These are phyloP conservation scores for Otis tarda DNA, from an alignment of 2,113 vertebrate genomes.

Conservation along the genomic window DNA sequence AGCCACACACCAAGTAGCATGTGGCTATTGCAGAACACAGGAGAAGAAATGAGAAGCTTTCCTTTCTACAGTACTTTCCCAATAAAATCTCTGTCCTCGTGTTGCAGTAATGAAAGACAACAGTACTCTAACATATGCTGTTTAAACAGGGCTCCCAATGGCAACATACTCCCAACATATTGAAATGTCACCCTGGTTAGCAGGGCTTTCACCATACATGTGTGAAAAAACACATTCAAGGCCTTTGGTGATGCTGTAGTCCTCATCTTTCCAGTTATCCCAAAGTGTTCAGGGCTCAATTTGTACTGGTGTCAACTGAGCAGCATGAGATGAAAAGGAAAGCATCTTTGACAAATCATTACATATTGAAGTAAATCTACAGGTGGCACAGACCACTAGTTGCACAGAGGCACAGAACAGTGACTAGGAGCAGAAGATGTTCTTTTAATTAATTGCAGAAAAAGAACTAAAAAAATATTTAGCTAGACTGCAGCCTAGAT, in stretches of 20 bases:
- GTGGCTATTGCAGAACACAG: background rate
- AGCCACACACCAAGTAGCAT: background rate
- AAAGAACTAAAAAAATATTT: slow-evolving; percentile 40
- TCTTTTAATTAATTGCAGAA: slow-evolving; percentile 21
- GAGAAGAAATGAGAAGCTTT: background rate
- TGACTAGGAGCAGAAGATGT: slow-evolving; percentile 2
- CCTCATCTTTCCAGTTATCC: background rate
- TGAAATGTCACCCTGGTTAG: background rate
- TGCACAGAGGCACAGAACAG: background rate
- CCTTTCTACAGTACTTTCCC: background rate
- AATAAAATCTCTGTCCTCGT: background rate
- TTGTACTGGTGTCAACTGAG: background rate
- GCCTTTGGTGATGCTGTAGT: background rate
- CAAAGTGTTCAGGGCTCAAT: background rate
- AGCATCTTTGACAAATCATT: background rate
- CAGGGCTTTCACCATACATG: background rate
- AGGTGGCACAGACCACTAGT: background rate
- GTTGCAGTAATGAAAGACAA: background rate
- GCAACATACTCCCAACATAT: background rate
- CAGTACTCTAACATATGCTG: background rate
- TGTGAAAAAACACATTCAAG: background rate
- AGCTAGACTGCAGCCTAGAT: background rate
- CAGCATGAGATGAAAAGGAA: background rate
- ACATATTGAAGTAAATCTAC: background rate
- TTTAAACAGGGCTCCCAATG: background rate